Evolutionary conservation across 2,113 vertebrate genomes (phyloP), one percentile per base, ranked within the genome.

Genomic region (Cisticola juncidis): DNA sequence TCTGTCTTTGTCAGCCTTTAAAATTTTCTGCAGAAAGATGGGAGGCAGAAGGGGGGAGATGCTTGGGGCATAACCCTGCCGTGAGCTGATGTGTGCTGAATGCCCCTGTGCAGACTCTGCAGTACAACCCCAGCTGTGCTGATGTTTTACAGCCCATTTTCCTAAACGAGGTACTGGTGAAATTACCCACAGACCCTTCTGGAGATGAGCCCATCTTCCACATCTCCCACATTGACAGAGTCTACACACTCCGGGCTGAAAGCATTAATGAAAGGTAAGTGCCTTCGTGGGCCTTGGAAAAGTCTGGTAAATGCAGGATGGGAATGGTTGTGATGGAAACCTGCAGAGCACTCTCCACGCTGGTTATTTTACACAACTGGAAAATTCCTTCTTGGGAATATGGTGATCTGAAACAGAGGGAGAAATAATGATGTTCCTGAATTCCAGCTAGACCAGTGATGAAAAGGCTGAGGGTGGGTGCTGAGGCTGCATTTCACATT

Each of bases 161-260:
- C 96, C 98, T 99, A 21, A 99, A 99, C 16, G 99, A 99, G 93
- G 99, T 99, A 71, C 97, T 99, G 72, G 99, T 99, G 66, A 99
- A 99, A 96, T 97, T 99, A 51, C 99, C 99, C 36, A 99, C 99
- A 2, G 99, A 99, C 96, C 99, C 99, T 56, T 99, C 99, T 38
- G 99, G 99, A 96, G 99, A 99, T 15, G 99, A 99, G 26, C 99
- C 99, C 48, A 98, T 99, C 76, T 99, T 99, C 97, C 99, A 99
- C 96, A 99, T 99, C 96, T 99, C 99, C 28, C 99, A 99, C 98
- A 99, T 99, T 14, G 99, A 99, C 89, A 92, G 99, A 53, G 99
- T 99, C 79, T 99, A 99, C 97, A 99, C 99, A 0, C 99, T 99
- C 20, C 97, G 99, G 38, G 99, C 99, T 1, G 99, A 99, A 90